phyloP scores from a whole-genome alignment of 2,888 invertebrate genomes.

The Elmis aenea region DNA sequence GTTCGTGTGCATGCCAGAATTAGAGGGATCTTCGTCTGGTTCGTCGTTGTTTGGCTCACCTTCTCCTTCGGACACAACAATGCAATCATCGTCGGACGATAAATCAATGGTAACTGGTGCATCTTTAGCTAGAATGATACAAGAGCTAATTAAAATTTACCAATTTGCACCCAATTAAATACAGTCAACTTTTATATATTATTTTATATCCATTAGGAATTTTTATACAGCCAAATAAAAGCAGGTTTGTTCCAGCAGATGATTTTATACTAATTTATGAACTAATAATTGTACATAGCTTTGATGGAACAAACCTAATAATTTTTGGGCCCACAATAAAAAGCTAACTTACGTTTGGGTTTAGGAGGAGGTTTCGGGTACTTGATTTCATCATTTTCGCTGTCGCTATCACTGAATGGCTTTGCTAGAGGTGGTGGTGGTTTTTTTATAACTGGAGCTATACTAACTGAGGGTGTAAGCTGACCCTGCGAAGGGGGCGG shows the following conservation, averaged over 20 bases:
- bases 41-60: conserved; percentile 72
- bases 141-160: background rate
- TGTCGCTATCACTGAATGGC: conserved; percentile 37
- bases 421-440: conserved; percentile 25
- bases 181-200: too few relatives aligned
- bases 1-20: conserved; percentile 89
- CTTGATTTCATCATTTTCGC: conserved; percentile 36
- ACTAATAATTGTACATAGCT: too few relatives aligned
- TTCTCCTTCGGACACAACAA: conserved; percentile 78
- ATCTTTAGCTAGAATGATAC: conserved; percentile 46
- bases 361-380: conserved; percentile 24
- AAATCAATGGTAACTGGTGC: conserved; percentile 65
- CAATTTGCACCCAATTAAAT: too few relatives aligned
- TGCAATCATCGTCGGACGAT: conserved; percentile 77
- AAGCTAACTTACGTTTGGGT: conserved; percentile 25
- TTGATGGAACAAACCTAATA: too few relatives aligned
- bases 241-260: too few relatives aligned
- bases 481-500: conserved; percentile 30
- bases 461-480: conserved; percentile 50
- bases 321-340: too few relatives aligned
- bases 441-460: conserved; percentile 46
- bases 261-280: too few relatives aligned
- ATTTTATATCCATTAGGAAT: too few relatives aligned
- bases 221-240: too few relatives aligned
- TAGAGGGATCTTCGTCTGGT: conserved; percentile 83